Evolutionary conservation across 2,113 vertebrate genomes (phyloP), one percentile per base, ranked within the genome.

Genomic region (Crotalus tigris): DNA sequence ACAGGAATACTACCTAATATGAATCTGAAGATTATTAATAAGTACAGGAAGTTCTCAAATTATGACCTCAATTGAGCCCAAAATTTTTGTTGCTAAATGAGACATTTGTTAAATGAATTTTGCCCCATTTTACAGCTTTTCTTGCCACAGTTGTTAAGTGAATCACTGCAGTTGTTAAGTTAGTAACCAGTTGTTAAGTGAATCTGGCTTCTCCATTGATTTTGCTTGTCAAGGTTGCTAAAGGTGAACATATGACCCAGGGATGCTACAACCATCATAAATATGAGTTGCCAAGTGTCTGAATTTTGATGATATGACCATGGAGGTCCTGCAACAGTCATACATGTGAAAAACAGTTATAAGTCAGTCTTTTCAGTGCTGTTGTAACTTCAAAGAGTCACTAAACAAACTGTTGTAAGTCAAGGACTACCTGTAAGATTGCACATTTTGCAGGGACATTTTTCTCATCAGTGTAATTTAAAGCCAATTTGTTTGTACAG

Each of bases 371-470:
- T 69, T 69, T 33, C 29, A n/a, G 5, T 69, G 13, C 29, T 33
- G 64, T 69, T 33, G 29, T 69, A 69, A 69, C 29, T 33, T 69
- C 1, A 2, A 17, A 69, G 1, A 13, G 4, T 69, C 64, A n/a
- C 29, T 15, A 69, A n/a, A 69, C n/a, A 29, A 69, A 69, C 61
- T n/a, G n/a, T 69, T n/a, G 61, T 13, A 69, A 69, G 29, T n/a
- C 0, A 12, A 69, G 61, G 12, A n/a, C 29, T n/a, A 69, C 29
- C 61, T 69, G 61, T 15, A 44, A 46, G 6, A 81, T 59, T 89
- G 90, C 94, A 90, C 95, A 94, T 89, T 91, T 93, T 88, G 58
- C 91, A 44, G 94, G 11, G 8, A 91, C 91, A 87, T 85, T 6
- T 92, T 91, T 90, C 81, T 81, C 89, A 55, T 11, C 75, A 81